Conservation (phyloP, 2,888 invertebrate genomes). For the Glyphotaelius pellucidus region DNA sequence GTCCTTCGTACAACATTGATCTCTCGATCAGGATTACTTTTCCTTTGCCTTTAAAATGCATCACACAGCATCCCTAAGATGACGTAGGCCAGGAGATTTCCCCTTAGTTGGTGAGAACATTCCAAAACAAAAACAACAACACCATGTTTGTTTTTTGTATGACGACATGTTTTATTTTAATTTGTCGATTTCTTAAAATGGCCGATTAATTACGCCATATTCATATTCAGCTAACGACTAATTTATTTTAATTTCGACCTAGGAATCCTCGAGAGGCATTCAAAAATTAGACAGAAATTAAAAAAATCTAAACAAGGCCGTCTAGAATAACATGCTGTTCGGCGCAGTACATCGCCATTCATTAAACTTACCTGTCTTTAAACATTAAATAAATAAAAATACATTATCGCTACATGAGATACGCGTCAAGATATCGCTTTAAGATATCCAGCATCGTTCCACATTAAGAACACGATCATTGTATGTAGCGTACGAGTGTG, state of each 20-base stretch:
- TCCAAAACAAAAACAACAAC: slow-evolving; percentile 47
- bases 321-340: slow-evolving; percentile 30
- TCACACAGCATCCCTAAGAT: neutral
- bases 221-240: slow-evolving; percentile 53
- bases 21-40: neutral
- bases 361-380: slow-evolving; percentile 40
- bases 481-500: too few relatives aligned
- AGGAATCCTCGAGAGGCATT: slow-evolving; percentile 52
- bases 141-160: slow-evolving; percentile 8
- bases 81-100: neutral
- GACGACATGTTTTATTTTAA: slow-evolving; percentile 56
- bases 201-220: slow-evolving; percentile 53
- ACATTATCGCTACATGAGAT: neutral
- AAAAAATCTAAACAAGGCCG: slow-evolving; percentile 45
- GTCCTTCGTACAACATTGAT: neutral
- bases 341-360: slow-evolving; percentile 32
- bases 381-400: slow-evolving; percentile 12
- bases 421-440: neutral
- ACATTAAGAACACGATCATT: neutral
- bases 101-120: neutral
- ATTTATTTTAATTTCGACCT: slow-evolving; percentile 55
- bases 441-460: neutral
- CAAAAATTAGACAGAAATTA: slow-evolving; percentile 44
- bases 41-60: neutral
- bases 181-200: slow-evolving; percentile 50